Conservation (phyloP, 1,140 invertebrate genomes). For the Pollicipes pollicipes region DNA sequence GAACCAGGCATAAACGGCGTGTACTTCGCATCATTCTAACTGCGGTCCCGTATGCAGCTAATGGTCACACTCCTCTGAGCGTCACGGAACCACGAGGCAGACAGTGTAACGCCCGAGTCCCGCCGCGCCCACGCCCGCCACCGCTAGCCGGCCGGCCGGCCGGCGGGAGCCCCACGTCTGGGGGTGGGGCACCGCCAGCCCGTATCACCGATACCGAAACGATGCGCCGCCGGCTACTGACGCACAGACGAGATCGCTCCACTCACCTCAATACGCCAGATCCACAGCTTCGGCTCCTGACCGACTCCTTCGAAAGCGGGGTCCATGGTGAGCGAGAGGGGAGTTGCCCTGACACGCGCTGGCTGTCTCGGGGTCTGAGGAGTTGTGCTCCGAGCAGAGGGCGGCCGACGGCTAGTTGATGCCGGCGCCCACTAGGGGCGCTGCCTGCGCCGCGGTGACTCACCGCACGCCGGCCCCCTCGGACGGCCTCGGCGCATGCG, state of each 20-base stretch:
- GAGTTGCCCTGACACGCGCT: background rate
- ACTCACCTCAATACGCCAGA: conserved; percentile 12
- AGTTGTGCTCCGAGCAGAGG: background rate
- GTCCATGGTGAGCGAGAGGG: background rate
- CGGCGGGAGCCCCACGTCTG: too few species aligned
- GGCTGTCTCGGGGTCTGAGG: background rate
- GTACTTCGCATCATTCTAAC: too few species aligned
- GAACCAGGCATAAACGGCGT: too few species aligned
- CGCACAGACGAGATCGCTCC: conserved; percentile 2
- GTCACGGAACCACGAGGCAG: too few species aligned
- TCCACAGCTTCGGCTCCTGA: conserved; percentile 3
- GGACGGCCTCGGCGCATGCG: too few species aligned
- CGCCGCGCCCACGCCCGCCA: too few species aligned
- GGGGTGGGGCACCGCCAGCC: background rate
- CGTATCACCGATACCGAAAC: background rate
- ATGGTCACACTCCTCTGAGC: too few species aligned
- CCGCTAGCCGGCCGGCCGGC: too few species aligned
- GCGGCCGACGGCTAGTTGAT: background rate
- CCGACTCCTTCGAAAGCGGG: conserved; percentile 10
- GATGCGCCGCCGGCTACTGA: too few species aligned
- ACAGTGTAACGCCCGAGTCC: too few species aligned
- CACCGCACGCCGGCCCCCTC: background rate
- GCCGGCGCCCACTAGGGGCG: background rate
- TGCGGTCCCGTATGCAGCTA: too few species aligned
- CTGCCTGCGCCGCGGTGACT: background rate